A percentile compares a stretch with the other conserved stretches of the same genome.
phyloP scores from a whole-genome alignment of 1,140 invertebrate species.

The Mamestra configurata region DNA sequence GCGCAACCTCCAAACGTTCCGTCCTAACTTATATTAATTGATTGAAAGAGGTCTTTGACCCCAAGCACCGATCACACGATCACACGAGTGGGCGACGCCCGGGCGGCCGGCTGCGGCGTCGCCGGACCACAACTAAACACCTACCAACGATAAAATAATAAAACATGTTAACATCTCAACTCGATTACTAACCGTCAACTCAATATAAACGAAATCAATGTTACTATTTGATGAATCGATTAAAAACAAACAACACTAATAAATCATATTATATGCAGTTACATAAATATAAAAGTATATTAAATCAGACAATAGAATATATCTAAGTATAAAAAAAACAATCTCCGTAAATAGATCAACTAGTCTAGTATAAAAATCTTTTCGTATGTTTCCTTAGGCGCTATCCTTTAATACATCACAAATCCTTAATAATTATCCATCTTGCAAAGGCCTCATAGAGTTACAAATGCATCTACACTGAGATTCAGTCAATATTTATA shows the following conservation, averaged over 20 bases:
- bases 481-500: slow-evolving; percentile 89
- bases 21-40: slow-evolving; percentile 82
- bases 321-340: slow-evolving; percentile 89
- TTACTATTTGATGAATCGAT: slow-evolving; percentile 86
- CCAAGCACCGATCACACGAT: slow-evolving; percentile 82
- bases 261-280: slow-evolving; percentile 85
- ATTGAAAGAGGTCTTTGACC: slow-evolving; percentile 83
- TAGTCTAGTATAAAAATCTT: slow-evolving; percentile 89
- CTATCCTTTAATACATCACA: slow-evolving; percentile 89
- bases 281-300: slow-evolving; percentile 88
- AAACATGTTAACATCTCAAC: slow-evolving; percentile 76
- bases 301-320: slow-evolving; percentile 89
- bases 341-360: slow-evolving; percentile 89
- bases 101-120: slow-evolving; percentile 49
- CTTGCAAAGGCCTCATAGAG: slow-evolving; percentile 88
- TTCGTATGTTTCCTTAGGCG: slow-evolving; percentile 89
- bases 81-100: slow-evolving; percentile 58
- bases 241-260: slow-evolving; percentile 89
- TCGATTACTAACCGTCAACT: slow-evolving; percentile 74
- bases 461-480: slow-evolving; percentile 88
- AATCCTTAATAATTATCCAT: slow-evolving; percentile 88
- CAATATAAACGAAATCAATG: slow-evolving; percentile 80
- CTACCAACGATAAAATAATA: slow-evolving; percentile 86
- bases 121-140: slow-evolving; percentile 78
- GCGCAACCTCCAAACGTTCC: slow-evolving; percentile 84